A percentile compares a stretch with the other conserved stretches of the same genome.
phyloP scores from a whole-genome alignment of 2,888 invertebrate species.

The Syrista parreyssii region DNA sequence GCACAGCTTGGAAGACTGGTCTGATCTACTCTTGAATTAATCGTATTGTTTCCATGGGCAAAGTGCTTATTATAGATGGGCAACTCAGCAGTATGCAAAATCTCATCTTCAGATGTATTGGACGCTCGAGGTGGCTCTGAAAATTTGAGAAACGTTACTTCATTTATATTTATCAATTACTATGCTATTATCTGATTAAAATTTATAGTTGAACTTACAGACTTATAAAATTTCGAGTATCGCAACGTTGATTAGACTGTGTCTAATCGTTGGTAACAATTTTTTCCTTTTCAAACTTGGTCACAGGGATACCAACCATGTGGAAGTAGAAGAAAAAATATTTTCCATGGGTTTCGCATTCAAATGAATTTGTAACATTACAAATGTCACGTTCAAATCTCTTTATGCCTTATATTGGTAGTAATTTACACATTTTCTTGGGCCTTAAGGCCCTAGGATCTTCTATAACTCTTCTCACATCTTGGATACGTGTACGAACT shows the following conservation, averaged over 20 bases:
- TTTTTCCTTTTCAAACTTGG: not conserved
- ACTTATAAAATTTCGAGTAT: not conserved
- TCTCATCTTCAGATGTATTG: not conserved
- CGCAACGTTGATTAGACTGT: not conserved
- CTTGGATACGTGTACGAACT: not conserved
- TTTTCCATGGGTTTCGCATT: not conserved
- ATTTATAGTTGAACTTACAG: not conserved
- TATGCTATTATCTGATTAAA: not conserved
- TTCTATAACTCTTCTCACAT: not conserved
- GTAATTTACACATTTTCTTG: not conserved
- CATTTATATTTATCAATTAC: not conserved
- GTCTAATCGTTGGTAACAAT: not conserved
- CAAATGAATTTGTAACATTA: not conserved
- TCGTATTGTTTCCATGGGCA: constrained; percentile 60
- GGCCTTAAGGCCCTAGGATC: not conserved
- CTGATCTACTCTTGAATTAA: constrained; percentile 56
- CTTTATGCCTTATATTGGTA: not conserved
- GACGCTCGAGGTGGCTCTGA: not conserved
- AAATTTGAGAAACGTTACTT: not conserved
- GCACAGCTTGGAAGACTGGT: constrained; percentile 37
- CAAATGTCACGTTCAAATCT: not conserved
- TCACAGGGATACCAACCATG: not conserved
- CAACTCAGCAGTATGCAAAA: not conserved
- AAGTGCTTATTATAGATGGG: constrained; percentile 59
- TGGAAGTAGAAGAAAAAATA: not conserved